phyloP scores from a whole-genome alignment of 1,140 invertebrate genomes.

The Cydia amplana region DNA sequence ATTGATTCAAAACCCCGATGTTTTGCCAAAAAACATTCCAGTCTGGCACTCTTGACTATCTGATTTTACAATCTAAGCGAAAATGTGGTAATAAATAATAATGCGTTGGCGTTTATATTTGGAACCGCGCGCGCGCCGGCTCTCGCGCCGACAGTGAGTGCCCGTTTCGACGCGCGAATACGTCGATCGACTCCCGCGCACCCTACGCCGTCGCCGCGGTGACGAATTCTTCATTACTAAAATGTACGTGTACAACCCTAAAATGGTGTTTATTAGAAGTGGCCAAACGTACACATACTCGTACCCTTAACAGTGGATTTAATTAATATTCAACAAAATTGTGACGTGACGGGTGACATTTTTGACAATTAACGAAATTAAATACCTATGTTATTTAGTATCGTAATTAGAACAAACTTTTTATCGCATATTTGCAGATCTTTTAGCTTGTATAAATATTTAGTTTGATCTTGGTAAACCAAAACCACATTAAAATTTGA shows the following conservation, averaged over 20 bases:
- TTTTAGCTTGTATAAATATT: no score
- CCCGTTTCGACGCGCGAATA: conserved; percentile 5
- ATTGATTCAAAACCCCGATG: conserved; percentile 43
- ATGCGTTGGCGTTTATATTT: conserved; percentile 52
- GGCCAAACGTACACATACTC: neutral
- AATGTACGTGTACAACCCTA: conserved; percentile 12
- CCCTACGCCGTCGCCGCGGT: neutral
- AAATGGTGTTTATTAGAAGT: neutral
- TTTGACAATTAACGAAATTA: neutral
- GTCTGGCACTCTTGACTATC: conserved; percentile 47
- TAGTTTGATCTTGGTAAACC: no score
- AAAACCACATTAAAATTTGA: no score
- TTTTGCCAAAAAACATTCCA: conserved; percentile 57
- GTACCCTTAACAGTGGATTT: neutral
- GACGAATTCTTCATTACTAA: neutral
- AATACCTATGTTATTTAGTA: no score
- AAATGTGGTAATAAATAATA: conserved; percentile 73
- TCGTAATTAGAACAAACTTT: no score
- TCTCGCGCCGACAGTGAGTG: neutral
- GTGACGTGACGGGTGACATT: neutral
- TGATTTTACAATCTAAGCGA: conserved; percentile 61
- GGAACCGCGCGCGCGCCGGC: conserved; percentile 27
- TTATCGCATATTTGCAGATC: no score
- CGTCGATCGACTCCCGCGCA: conserved; percentile 7
- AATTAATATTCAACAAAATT: neutral